phyloP scores from a whole-genome alignment of 2,113 vertebrate genomes.

The Dicrurus megarhynchus region DNA sequence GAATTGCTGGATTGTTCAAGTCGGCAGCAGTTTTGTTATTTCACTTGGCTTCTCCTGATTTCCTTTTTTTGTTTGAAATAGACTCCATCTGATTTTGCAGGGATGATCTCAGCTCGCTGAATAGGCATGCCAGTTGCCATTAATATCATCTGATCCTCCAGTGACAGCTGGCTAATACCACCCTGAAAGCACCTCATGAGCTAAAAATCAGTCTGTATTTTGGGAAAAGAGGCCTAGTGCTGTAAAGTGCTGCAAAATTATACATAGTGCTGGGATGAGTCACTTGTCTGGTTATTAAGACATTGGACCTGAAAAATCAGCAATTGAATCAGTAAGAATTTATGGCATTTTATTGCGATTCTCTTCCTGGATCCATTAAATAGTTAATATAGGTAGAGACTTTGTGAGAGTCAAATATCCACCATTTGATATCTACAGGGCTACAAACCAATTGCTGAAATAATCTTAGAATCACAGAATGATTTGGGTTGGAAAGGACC shows the following conservation, averaged over 20 bases:
- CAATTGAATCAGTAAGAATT: background rate
- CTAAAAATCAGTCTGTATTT: background rate
- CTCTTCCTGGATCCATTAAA: background rate
- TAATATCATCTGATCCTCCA: conserved; percentile 14
- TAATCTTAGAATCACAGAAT: background rate
- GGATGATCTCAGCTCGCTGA: background rate
- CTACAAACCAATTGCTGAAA: background rate
- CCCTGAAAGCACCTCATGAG: background rate
- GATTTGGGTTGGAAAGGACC: background rate
- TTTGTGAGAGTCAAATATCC: background rate
- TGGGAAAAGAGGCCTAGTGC: background rate
- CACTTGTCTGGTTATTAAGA: fast-evolving
- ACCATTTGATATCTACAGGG: background rate
- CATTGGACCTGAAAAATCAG: background rate
- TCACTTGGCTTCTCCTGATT: background rate
- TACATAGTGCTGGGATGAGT: background rate
- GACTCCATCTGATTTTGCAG: background rate
- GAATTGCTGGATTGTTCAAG: background rate
- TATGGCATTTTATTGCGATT: background rate
- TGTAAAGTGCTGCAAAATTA: background rate
- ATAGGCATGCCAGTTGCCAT: conserved; percentile 1
- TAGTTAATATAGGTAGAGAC: background rate
- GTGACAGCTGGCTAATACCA: conserved; percentile 28
- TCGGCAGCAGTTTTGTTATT: background rate
- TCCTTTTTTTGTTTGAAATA: background rate